phyloP scores from a whole-genome alignment of 2,888 invertebrate species.

The Vannuccia rotundouncinata region DNA sequence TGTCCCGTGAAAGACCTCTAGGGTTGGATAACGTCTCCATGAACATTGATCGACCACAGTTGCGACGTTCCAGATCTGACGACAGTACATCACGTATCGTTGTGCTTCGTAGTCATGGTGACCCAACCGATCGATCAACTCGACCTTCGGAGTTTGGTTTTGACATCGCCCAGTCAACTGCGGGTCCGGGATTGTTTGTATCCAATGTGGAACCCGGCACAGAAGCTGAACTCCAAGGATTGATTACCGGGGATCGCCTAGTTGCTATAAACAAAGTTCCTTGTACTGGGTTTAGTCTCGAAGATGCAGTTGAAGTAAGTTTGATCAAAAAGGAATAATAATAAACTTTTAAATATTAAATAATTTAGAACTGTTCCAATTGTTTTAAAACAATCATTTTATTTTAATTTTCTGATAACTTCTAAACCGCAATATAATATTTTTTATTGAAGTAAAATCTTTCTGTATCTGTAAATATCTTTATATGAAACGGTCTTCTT shows the following conservation, averaged over 20 bases:
- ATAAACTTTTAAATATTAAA: too few species aligned
- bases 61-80: neutral
- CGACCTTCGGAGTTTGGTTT: neutral
- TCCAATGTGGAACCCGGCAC: neutral
- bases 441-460: too few species aligned
- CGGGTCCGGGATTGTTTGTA: neutral
- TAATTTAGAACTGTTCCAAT: too few species aligned
- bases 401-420: too few species aligned
- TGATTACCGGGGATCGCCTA: neutral
- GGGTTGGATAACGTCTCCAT: too few species aligned
- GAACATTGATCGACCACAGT: too few species aligned
- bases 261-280: neutral
- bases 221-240: neutral
- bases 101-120: neutral
- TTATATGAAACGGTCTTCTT: too few species aligned
- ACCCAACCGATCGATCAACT: neutral
- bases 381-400: too few species aligned
- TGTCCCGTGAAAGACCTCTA: too few species aligned
- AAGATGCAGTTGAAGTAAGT: neutral
- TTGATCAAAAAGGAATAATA: too few species aligned
- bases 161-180: neutral
- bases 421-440: too few species aligned
- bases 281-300: neutral
- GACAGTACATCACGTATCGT: neutral
- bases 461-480: too few species aligned